A percentile compares a stretch with the other conserved stretches of the same genome.
phyloP scores from a whole-genome alignment of 1,140 invertebrate genomes.

The Drosophila rufa region DNA sequence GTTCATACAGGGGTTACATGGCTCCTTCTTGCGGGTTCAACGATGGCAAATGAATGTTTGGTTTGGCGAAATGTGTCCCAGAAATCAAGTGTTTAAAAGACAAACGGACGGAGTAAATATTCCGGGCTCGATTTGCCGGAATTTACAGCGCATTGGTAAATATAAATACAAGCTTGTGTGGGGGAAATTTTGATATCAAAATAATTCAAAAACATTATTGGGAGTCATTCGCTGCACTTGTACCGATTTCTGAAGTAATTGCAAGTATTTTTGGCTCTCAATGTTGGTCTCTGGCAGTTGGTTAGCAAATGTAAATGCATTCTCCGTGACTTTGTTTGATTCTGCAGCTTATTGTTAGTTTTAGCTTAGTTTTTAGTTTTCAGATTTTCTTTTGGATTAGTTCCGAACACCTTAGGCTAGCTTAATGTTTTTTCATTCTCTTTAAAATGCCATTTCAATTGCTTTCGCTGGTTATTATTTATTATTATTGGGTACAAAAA shows the following conservation, averaged over 20 bases:
- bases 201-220: too few species aligned
- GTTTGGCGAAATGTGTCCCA: constrained; percentile 16
- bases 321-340: constrained; percentile 11
- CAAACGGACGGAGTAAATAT: constrained; percentile 64
- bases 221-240: not conserved
- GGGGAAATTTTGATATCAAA: not conserved
- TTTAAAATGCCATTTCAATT: constrained; percentile 46
- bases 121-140: constrained; percentile 5
- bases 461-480: constrained; percentile 28
- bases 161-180: too few species aligned
- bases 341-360: constrained; percentile 7
- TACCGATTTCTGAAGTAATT: not conserved
- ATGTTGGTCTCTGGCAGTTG: constrained; percentile 31
- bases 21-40: constrained; percentile 4
- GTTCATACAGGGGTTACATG: constrained; percentile 45
- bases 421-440: constrained; percentile 26
- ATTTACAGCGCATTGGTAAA: constrained; percentile 25
- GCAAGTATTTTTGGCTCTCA: constrained; percentile 23
- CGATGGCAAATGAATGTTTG: constrained; percentile 22
- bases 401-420: constrained; percentile 47
- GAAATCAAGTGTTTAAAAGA: constrained; percentile 23
- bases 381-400: constrained; percentile 7
- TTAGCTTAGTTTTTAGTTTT: constrained; percentile 25
- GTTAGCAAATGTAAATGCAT: constrained; percentile 48
- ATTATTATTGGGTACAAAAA: constrained; percentile 27